Evolutionary conservation across 2,888 invertebrate genomes (phyloP).

Genomic region (Aleiodes leptofemur): DNA sequence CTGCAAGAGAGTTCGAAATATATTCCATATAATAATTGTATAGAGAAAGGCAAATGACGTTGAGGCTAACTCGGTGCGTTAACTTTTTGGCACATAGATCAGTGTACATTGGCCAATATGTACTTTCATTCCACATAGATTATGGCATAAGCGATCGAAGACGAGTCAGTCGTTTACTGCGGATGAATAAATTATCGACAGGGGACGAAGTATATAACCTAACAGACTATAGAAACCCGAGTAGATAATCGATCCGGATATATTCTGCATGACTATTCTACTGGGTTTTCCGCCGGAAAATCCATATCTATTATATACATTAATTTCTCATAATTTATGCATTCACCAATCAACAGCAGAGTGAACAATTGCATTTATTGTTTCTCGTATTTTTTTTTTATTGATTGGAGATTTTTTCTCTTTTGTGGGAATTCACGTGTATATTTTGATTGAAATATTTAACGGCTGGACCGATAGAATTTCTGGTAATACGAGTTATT

Average conservation of each 20-base stretch:
- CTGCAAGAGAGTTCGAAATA: not conserved
- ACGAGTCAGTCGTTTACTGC: constrained; percentile 23
- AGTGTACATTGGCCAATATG: not conserved
- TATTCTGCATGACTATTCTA: constrained; percentile 19
- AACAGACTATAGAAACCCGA: not conserved
- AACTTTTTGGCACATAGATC: constrained; percentile 10
- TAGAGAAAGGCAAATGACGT: not conserved
- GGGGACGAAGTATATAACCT: constrained; percentile 1
- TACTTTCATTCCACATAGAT: not conserved
- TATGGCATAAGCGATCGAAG: constrained; percentile 14
- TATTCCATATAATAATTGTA: not conserved
- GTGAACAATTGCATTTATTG: too few relatives aligned
- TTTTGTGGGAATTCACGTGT: too few relatives aligned
- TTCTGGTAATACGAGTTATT: too few relatives aligned
- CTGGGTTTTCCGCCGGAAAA: constrained; percentile 11
- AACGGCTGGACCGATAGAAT: too few relatives aligned
- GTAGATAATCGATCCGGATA: constrained; percentile 27
- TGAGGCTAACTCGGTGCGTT: not conserved
- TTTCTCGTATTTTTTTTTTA: too few relatives aligned
- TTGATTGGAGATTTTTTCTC: too few relatives aligned
- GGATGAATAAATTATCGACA: constrained; percentile 38
- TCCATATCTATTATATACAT: constrained; percentile 17
- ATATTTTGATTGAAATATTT: too few relatives aligned
- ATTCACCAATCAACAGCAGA: not conserved
- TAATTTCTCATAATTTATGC: constrained; percentile 1